Percentiles rank a stretch among this genome's conserved stretches.
These are phyloP conservation scores for Rhea pennata DNA, from an alignment of 2,113 vertebrate genomes.

Conservation along the genomic window DNA sequence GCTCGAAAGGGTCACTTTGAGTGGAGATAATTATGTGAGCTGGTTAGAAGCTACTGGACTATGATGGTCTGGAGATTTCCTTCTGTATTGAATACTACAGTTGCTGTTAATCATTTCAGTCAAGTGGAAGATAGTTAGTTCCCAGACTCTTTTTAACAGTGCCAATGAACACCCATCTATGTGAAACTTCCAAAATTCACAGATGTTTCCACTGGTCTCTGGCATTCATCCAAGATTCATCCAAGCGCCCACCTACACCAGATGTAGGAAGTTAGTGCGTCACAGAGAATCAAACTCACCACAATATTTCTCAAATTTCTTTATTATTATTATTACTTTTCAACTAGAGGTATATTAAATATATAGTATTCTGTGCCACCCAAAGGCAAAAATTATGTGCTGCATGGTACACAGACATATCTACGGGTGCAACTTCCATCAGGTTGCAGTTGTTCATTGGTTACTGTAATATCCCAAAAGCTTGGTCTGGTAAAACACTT, in stretches of 20 bases:
- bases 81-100: background rate
- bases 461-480: background rate
- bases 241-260: background rate
- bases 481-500: background rate
- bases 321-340: background rate
- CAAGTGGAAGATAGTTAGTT: background rate
- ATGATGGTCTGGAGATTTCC: background rate
- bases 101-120: background rate
- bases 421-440: background rate
- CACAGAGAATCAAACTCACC: background rate
- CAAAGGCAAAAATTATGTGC: background rate
- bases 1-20: background rate
- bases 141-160: background rate
- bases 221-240: background rate
- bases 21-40: background rate
- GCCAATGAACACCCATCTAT: background rate
- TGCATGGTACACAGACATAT: background rate
- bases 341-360: background rate
- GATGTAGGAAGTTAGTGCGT: background rate
- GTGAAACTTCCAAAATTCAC: conserved; percentile 19
- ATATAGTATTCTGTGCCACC: background rate
- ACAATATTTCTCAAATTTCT: background rate
- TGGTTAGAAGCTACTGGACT: background rate
- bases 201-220: background rate
- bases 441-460: background rate